Percentiles rank a stretch among this genome's conserved stretches.
Conservation (phyloP, 2,797 vertebrate species). For the Sebastes matsubarae region DNA sequence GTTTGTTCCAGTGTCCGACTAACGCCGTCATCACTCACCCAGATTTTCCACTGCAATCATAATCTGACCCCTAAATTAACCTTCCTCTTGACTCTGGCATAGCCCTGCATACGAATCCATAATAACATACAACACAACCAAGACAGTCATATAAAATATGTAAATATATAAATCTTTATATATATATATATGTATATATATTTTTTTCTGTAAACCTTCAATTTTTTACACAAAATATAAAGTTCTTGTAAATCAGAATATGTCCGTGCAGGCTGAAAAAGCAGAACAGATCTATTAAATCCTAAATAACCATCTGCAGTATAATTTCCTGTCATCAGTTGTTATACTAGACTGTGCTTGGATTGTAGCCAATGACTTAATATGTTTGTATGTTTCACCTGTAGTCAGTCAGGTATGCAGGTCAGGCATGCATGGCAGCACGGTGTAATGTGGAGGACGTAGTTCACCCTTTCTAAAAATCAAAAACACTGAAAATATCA, state of each 20-base stretch:
- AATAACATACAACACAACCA: not conserved
- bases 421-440: not conserved
- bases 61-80: slow-evolving; percentile 11
- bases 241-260: not conserved
- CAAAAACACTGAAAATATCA: not conserved
- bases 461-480: not conserved
- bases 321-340: not conserved
- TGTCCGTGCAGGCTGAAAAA: not conserved
- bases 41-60: slow-evolving; percentile 29
- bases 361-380: not conserved
- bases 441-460: not conserved
- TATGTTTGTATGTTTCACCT: not conserved
- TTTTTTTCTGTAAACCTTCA: not conserved
- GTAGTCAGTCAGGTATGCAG: not conserved
- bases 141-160: not conserved
- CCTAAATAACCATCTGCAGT: not conserved
- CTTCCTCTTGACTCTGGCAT: not conserved
- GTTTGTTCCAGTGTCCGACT: slow-evolving; percentile 30
- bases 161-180: not conserved
- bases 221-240: not conserved
- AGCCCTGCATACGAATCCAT: not conserved
- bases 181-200: not conserved
- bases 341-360: not conserved
- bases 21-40: slow-evolving; percentile 16
- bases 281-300: not conserved